Base-by-base conservation (phyloP, 2,797 vertebrate genomes). In the Triplophysa bombifrons region DNA sequence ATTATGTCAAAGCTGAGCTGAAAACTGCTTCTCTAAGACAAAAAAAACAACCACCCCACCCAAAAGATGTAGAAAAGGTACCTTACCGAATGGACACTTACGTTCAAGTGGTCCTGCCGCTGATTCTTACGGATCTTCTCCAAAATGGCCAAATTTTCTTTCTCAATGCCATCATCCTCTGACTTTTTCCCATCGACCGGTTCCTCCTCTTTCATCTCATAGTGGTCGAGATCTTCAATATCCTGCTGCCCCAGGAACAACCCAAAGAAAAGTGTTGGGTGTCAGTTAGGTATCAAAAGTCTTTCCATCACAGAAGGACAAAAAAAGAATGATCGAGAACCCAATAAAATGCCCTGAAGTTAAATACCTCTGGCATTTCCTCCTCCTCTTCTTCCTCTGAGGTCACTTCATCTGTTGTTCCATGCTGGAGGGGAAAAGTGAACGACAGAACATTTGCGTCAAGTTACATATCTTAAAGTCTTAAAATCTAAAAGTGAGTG, bases 171-270 rank as follows among this genome's bases (percentile, higher is more conserved):
- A 85, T 99, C 98, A 66, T 99, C 98, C 85, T 99, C 98, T 0
- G 95, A 97, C 77, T 98, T 98, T 87, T 98, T 99, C 14, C 96
- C 97, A 77, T 95, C 96, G 44, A 93, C 92, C 2, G 97, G 96
- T 83, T 98, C 97, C 88, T 99, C 97, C 87, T 98, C 97, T 95
- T 99, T 99, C 98, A 99, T 99, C 83, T 99, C 98, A 85, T 99
- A 99, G 91, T 99, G 98, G 91, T 99, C 97, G 80, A 99, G 91
- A 87, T 99, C 98, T 89, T 98, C 96, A 25, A 98, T 95, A 90
- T 98, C 98, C 97, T 99, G 86, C 22, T 84, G 61, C 30, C 74
- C 74, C 78, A 77, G 64, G 38, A 60, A 66, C 25, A 61, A 16
- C 63, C 27, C 27, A 78, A 78, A 72, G 25, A 22, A 56, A 71